phyloP scores from a whole-genome alignment of 2,797 vertebrate genomes.

The Rhinophrynus dorsalis region DNA sequence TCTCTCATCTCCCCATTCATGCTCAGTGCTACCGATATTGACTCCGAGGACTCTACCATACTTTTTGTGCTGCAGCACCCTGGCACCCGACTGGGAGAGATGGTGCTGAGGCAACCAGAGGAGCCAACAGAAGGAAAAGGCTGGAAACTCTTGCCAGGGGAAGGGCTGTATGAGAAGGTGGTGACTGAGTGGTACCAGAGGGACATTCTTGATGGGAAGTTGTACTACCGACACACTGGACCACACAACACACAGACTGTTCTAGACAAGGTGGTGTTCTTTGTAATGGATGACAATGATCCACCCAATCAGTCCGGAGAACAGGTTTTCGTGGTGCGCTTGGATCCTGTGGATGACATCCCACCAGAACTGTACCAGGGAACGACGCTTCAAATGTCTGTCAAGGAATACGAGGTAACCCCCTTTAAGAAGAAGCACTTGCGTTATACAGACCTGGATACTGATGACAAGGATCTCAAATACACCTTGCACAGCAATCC shows the following conservation, averaged over 20 bases:
- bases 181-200: slow-evolving; percentile 85
- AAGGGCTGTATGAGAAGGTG: slow-evolving; percentile 83
- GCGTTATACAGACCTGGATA: slow-evolving; percentile 79
- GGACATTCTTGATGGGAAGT: slow-evolving; percentile 82
- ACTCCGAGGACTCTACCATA: slow-evolving; percentile 84
- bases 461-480: slow-evolving; percentile 82
- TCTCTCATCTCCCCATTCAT: slow-evolving; percentile 84
- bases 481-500: slow-evolving; percentile 77
- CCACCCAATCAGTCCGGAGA: slow-evolving; percentile 82
- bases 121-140: slow-evolving; percentile 67
- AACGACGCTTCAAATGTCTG: slow-evolving; percentile 81
- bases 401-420: slow-evolving; percentile 82
- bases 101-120: slow-evolving; percentile 79
- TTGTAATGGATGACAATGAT: slow-evolving; percentile 83
- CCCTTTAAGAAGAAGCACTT: slow-evolving; percentile 76
- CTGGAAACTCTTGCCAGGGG: slow-evolving; percentile 75
- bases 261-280: slow-evolving; percentile 73
- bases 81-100: slow-evolving; percentile 68
- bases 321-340: slow-evolving; percentile 74
- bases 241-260: slow-evolving; percentile 71
- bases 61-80: slow-evolving; percentile 76
- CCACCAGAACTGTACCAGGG: slow-evolving; percentile 74
- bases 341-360: slow-evolving; percentile 78
- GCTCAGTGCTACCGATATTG: slow-evolving; percentile 82
- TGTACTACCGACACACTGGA: slow-evolving; percentile 80